Base-by-base conservation (phyloP, 2,797 vertebrate genomes). In the Meriones psammophilus region DNA sequence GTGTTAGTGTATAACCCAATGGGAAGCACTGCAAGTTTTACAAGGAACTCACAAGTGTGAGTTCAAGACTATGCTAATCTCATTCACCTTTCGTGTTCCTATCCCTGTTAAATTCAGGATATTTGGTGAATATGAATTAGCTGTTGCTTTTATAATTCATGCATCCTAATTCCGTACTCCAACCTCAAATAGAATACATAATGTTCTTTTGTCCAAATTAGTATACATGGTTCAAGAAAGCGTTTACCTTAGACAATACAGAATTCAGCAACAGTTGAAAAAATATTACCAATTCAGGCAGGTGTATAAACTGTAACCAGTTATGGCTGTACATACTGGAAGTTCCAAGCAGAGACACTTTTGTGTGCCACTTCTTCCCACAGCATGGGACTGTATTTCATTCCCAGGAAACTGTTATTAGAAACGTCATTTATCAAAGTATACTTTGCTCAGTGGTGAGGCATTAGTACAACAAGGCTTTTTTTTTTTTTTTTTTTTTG, bases 201-300 rank as follows among this genome's bases (percentile, higher is more conserved):
- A 42, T 88, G n/a, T 8, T 12, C 15, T 91, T 92, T 88, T 85
- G 30, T 69, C 26, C 33, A 95, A 94, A 85, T 88, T 81, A 76
- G 2, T 58, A 54, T 54, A 36, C 17, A 76, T 15, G 30, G 4
- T 88, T 95, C 60, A 17, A 30, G 81, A 79, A 50, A 9, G 5
- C 0, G 60, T 80, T 54, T n/a, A 30, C 18, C 42, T 79, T 36
- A 94, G 77, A 62, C 6, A 28, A 81, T 86, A 78, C 13, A 1
- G 54, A 79, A 79, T 69, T 89, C 6, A 79, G 28, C 26, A 86
- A 78, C 15, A 64, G 2, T 87, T 60, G 1, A 6, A 89, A 89
- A 39, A 79, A 62, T 84, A 69, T 83, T 92, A 18, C 14, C 89
- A 74, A 92, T 64, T 24, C 9, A 91, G 22, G 64, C 0, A 50